These are phyloP conservation scores for Otolemur garnettii DNA, from an alignment of 2,113 vertebrate species.

Conservation along the genomic window DNA sequence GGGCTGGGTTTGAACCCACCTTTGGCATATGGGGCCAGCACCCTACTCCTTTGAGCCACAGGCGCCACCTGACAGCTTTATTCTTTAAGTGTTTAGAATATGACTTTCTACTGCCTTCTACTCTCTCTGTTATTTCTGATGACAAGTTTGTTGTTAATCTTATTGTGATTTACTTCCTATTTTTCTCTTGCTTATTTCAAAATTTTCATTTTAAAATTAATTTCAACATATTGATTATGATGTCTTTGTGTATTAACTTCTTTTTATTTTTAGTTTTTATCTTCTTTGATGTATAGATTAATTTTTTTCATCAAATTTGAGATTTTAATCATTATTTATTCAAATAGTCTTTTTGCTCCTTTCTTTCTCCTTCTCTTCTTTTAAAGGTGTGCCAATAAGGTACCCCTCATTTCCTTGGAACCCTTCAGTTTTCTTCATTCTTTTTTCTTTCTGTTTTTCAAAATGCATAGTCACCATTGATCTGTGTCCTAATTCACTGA, in stretches of 20 bases:
- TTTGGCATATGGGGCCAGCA: no score
- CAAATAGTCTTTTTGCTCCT: not conserved
- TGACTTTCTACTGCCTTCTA: not conserved
- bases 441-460: not conserved
- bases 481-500: not conserved
- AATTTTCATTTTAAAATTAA: not conserved
- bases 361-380: not conserved
- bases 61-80: not conserved
- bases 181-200: conserved; percentile 36
- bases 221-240: not conserved
- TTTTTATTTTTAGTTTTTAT: not conserved
- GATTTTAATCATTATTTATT: not conserved
- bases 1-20: no score
- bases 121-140: not conserved
- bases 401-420: not conserved
- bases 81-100: not conserved
- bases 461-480: not conserved
- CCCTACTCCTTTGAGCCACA: no score
- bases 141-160: conserved; percentile 16
- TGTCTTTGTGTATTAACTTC: not conserved
- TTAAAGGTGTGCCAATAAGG: not conserved
- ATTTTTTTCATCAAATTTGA: not conserved
- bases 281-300: not conserved
- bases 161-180: not conserved
- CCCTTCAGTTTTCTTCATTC: not conserved